Percentiles rank a stretch among this genome's conserved stretches.
These are phyloP conservation scores for Meloidogyne chitwoodi DNA, from an alignment of 1,140 invertebrate genomes.

Conservation along the genomic window DNA sequence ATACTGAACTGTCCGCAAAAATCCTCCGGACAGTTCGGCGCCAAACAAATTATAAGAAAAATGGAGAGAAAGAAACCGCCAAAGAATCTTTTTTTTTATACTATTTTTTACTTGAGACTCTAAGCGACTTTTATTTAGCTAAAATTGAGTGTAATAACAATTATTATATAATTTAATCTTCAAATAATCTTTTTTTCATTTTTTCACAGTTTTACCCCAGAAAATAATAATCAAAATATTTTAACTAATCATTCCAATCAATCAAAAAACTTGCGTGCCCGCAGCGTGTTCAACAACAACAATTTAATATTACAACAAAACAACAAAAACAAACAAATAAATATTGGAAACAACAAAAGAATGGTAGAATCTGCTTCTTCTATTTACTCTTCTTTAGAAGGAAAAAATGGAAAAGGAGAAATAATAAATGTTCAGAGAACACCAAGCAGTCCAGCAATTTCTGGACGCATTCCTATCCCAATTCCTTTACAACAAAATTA, in stretches of 20 bases:
- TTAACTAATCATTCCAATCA: background rate
- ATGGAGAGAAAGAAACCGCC: too few relatives aligned
- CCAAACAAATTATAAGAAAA: too few relatives aligned
- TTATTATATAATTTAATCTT: too few relatives aligned
- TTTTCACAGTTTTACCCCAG: background rate
- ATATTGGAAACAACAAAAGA: background rate
- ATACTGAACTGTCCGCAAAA: too few relatives aligned
- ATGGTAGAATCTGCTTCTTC: background rate
- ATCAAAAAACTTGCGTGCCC: constrained; percentile 58
- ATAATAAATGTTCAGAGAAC: background rate
- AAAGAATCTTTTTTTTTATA: too few relatives aligned
- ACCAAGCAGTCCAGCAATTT: background rate
- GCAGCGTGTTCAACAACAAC: constrained; percentile 36
- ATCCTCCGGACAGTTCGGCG: too few relatives aligned
- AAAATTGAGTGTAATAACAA: too few relatives aligned
- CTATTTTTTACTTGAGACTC: too few relatives aligned
- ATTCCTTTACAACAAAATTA: background rate
- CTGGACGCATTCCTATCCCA: constrained; percentile 9
- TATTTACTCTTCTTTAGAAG: background rate
- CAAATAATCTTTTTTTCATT: background rate
- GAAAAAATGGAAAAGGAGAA: background rate
- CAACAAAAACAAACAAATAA: background rate
- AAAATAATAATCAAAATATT: constrained; percentile 7
- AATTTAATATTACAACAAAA: background rate
- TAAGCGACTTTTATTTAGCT: too few relatives aligned